phyloP scores from a whole-genome alignment of 1,140 invertebrate species.

The Harpegnathos saltator region DNA sequence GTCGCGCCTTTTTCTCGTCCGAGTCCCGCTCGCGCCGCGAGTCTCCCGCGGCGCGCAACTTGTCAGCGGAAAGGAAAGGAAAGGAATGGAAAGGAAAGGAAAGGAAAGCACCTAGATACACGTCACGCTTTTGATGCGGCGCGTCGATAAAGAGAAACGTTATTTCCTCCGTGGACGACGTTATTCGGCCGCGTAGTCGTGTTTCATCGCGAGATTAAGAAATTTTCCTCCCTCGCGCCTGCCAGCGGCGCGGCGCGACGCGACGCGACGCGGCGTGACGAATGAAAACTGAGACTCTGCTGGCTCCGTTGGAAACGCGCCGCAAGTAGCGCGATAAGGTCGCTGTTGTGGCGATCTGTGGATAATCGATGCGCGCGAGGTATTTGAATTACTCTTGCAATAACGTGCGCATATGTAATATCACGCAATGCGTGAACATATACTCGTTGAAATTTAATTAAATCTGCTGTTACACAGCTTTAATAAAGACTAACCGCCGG shows the following conservation, averaged over 20 bases:
- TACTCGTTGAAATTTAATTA: slow-evolving; percentile 40
- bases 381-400: neutral
- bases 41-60: slow-evolving; percentile 37
- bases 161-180: slow-evolving; percentile 18
- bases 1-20: slow-evolving; percentile 19
- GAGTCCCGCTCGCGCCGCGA: slow-evolving; percentile 28
- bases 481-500: slow-evolving; percentile 13
- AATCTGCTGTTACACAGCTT: slow-evolving; percentile 19
- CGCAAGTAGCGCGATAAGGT: neutral
- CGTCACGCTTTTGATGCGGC: slow-evolving; percentile 25
- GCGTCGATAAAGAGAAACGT: slow-evolving; percentile 39
- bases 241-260: neutral
- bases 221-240: slow-evolving; percentile 40
- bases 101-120: slow-evolving; percentile 46
- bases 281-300: slow-evolving; percentile 14
- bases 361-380: neutral
- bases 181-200: neutral
- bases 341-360: neutral
- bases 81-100: slow-evolving; percentile 48
- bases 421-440: slow-evolving; percentile 14
- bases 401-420: slow-evolving; percentile 7
- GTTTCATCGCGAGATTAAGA: slow-evolving; percentile 23
- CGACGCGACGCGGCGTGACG: too few species aligned
- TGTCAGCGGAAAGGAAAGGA: slow-evolving; percentile 56
- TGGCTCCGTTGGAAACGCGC: neutral